Conservation (phyloP, 1,140 invertebrate genomes). For the Oncopeltus fasciatus region DNA sequence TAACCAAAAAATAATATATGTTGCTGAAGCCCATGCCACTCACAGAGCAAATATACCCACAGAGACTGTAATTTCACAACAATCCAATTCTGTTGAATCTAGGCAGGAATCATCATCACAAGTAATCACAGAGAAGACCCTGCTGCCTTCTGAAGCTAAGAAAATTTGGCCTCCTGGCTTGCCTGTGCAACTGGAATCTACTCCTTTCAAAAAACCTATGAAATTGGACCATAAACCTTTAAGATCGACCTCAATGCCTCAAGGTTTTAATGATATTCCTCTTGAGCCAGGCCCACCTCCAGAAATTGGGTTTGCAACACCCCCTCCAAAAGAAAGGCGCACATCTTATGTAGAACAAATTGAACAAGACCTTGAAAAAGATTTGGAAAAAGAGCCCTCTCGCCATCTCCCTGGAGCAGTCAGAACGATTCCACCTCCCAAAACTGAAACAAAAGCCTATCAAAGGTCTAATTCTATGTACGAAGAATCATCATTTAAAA, state of each 20-base stretch:
- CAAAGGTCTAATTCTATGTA: constrained; percentile 17
- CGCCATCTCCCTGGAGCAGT: constrained; percentile 38
- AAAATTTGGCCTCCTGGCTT: constrained; percentile 19
- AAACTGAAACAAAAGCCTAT: constrained; percentile 24
- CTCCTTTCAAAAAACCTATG: constrained; percentile 19
- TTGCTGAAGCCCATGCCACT: constrained; percentile 24
- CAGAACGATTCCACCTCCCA: constrained; percentile 33
- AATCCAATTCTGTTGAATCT: constrained; percentile 8
- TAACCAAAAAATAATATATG: constrained; percentile 22
- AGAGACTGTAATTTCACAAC: constrained; percentile 3
- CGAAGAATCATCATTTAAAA: constrained; percentile 28
- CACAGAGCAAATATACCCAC: constrained; percentile 17
- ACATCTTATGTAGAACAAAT: constrained; percentile 41
- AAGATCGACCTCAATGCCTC: constrained; percentile 29
- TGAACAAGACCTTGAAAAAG: constrained; percentile 40
- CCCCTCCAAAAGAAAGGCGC: constrained; percentile 29
- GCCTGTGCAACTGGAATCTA: constrained; percentile 17
- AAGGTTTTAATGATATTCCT: constrained; percentile 30
- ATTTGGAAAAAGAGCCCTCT: constrained; percentile 36
- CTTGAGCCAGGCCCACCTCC: constrained; percentile 46
- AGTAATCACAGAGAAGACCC: constrained; percentile 27
- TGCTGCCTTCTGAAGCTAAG: constrained; percentile 25
- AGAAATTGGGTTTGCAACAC: constrained; percentile 44
- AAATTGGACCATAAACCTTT: constrained; percentile 26
- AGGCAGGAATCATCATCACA: neutral